Conservation (phyloP, 1,140 invertebrate genomes). For the Ips typographus region DNA sequence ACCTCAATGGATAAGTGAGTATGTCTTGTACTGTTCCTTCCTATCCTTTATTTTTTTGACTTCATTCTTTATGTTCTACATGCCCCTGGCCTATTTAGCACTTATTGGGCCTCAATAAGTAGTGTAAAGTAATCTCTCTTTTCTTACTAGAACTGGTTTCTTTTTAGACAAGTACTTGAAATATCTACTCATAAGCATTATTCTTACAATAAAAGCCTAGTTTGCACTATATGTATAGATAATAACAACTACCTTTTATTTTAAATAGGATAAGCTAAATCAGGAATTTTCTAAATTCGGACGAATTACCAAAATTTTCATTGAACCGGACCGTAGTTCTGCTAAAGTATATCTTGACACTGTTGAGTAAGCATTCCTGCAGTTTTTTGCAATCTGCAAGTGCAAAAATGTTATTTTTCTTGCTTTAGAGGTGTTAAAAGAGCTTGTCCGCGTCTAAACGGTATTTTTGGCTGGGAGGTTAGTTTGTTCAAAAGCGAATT, state of each 20-base stretch:
- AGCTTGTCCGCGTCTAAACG: not conserved
- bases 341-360: constrained; percentile 31
- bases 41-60: no score
- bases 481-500: not conserved
- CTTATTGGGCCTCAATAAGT: no score
- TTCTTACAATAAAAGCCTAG: no score
- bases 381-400: not conserved
- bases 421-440: not conserved
- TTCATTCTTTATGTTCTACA: no score
- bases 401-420: constrained; percentile 1
- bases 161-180: no score
- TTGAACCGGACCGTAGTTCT: constrained; percentile 2
- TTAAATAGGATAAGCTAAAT: constrained; percentile 17
- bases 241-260: not conserved
- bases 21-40: no score
- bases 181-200: no score
- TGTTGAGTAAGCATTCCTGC: constrained; percentile 23
- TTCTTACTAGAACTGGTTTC: no score
- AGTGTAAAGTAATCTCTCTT: no score
- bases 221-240: no score
- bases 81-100: no score
- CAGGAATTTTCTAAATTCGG: constrained; percentile 32
- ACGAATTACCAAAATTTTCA: constrained; percentile 26
- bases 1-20: no score
- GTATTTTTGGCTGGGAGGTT: not conserved